phyloP scores from a whole-genome alignment of 2,797 vertebrate genomes.

The Eutrigla gurnardus region DNA sequence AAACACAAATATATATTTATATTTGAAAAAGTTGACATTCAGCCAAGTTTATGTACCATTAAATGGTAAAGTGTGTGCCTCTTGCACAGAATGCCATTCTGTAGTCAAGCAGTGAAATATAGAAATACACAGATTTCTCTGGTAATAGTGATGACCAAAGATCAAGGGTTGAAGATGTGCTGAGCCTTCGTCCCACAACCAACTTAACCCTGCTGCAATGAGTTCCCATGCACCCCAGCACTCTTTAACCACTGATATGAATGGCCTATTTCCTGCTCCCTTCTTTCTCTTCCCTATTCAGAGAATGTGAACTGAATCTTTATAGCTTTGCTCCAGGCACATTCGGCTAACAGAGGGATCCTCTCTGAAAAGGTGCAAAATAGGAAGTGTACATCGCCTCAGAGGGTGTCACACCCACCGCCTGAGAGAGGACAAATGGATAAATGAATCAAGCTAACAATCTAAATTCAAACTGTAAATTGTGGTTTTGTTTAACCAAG shows the following conservation, averaged over 20 bases:
- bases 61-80: too few species aligned
- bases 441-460: neutral
- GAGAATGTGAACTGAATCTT: conserved; percentile 23
- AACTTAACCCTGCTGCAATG: neutral
- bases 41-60: neutral
- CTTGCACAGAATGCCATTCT: neutral
- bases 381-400: neutral
- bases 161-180: neutral
- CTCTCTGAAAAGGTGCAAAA: conserved; percentile 28
- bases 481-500: neutral
- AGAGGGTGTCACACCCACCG: conserved; percentile 24
- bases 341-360: conserved; percentile 2
- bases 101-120: neutral
- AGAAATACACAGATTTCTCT: neutral
- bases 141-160: neutral
- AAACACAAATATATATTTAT: neutral
- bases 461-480: neutral
- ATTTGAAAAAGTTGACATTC: neutral
- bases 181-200: neutral
- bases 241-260: conserved; percentile 2
- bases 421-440: neutral
- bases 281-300: conserved; percentile 28
- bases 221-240: conserved; percentile 16
- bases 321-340: conserved; percentile 41
- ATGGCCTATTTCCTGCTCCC: conserved; percentile 33